phyloP scores from a whole-genome alignment of 2,113 vertebrate genomes.

The Antechinus stuartii region DNA sequence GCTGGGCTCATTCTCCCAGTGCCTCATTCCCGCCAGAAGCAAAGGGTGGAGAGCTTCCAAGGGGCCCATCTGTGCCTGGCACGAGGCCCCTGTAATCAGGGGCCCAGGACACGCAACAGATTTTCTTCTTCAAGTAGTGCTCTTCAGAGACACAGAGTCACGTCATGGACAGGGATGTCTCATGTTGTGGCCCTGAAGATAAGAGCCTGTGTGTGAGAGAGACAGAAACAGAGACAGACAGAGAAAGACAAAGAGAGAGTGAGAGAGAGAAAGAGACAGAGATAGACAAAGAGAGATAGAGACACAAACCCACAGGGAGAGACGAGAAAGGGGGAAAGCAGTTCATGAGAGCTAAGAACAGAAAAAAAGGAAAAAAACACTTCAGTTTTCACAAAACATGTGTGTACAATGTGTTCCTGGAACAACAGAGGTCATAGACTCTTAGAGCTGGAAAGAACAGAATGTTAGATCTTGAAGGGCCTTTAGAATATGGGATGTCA shows the following conservation, averaged over 20 bases:
- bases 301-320: too few relatives aligned
- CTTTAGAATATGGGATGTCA: neutral
- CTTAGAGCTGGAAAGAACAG: neutral
- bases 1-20: neutral
- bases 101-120: neutral
- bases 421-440: neutral
- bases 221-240: too few relatives aligned
- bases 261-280: too few relatives aligned
- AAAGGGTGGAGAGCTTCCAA: neutral
- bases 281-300: too few relatives aligned
- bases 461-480: neutral
- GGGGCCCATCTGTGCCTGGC: too few relatives aligned
- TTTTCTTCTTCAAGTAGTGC: too few relatives aligned
- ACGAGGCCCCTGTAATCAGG: neutral
- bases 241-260: too few relatives aligned
- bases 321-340: neutral
- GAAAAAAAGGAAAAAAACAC: neutral
- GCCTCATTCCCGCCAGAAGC: neutral
- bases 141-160: neutral
- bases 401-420: neutral
- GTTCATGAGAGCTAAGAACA: neutral
- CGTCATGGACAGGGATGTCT: neutral
- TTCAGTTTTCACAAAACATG: neutral
- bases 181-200: neutral
- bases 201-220: neutral